Conservation (phyloP, 53 echinoderm and acorn worm species). For the Paelopatides confundens region DNA sequence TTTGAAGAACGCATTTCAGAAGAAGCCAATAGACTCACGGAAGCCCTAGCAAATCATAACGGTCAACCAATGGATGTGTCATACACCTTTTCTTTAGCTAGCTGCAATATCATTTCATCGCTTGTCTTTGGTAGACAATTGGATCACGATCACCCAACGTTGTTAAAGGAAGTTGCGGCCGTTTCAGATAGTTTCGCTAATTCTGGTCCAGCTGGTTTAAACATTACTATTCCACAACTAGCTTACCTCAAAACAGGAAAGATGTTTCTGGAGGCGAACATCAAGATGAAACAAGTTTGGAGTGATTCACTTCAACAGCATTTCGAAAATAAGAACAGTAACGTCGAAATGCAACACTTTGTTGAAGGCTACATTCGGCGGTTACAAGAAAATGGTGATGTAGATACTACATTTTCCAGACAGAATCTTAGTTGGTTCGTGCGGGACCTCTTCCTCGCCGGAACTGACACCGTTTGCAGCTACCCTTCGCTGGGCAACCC, state of each 20-base stretch:
- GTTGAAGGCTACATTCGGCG: constrained; percentile 1
- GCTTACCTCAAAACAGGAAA: neutral
- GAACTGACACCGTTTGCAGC: constrained; percentile 30
- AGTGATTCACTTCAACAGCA: neutral
- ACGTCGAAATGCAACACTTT: neutral
- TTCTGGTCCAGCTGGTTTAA: constrained; percentile 9
- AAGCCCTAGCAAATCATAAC: neutral
- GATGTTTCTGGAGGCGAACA: neutral
- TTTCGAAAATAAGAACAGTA: neutral
- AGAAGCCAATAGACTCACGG: constrained; percentile 16
- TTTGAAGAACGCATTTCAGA: constrained; percentile 14
- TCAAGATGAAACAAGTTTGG: neutral
- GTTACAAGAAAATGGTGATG: neutral
- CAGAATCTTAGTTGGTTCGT: constrained; percentile 8
- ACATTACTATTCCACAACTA: neutral
- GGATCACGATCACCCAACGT: neutral
- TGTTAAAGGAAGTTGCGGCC: neutral
- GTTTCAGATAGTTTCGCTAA: neutral
- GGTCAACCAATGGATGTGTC: constrained; percentile 18
- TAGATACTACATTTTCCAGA: neutral
- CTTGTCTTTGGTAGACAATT: constrained; percentile 10
- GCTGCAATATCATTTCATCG: constrained; percentile 28
- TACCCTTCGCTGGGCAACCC: constrained; percentile 18
- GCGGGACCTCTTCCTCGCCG: constrained; percentile 32
- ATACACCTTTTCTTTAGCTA: neutral